A percentile compares a stretch with the other conserved stretches of the same genome.
These are phyloP conservation scores for Atractosteus spatula DNA, from an alignment of 2,113 vertebrate genomes.

Conservation along the genomic window DNA sequence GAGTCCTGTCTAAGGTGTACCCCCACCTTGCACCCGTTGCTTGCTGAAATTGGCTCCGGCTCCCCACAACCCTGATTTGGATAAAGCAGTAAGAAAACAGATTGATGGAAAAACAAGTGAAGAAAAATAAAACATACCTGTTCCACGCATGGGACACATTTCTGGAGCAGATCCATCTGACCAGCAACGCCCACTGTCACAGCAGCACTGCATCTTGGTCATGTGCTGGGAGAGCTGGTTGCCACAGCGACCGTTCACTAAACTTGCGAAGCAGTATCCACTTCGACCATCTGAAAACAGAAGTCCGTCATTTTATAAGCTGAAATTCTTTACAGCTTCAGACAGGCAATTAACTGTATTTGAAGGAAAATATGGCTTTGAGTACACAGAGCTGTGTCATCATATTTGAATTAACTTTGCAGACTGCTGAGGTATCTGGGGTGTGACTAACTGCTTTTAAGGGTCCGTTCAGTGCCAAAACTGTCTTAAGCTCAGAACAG, in stretches of 20 bases:
- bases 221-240: conserved; percentile 81
- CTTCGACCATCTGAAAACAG: conserved; percentile 76
- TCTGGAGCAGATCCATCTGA: conserved; percentile 73
- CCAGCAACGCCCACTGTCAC: conserved; percentile 89
- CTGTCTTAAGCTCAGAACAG: conserved; percentile 5
- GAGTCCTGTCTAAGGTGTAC: too few species aligned
- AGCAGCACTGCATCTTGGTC: conserved; percentile 90
- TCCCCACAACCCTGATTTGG: too few species aligned
- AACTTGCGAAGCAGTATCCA: conserved; percentile 82
- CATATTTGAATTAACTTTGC: too few species aligned
- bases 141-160: conserved; percentile 88
- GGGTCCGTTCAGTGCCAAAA: not conserved
- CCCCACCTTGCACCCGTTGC: too few species aligned
- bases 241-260: conserved; percentile 81
- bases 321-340: too few species aligned
- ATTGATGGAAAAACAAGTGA: too few species aligned
- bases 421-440: too few species aligned
- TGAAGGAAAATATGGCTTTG: conserved; percentile 4
- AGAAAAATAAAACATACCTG: conserved; percentile 65
- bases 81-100: too few species aligned
- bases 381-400: too few species aligned
- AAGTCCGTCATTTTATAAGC: too few species aligned
- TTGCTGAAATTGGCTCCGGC: too few species aligned
- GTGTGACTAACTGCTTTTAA: not conserved
- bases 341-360: not conserved